Conservation (phyloP, 2,797 vertebrate species). For the Cercopithecus hamlyni region DNA sequence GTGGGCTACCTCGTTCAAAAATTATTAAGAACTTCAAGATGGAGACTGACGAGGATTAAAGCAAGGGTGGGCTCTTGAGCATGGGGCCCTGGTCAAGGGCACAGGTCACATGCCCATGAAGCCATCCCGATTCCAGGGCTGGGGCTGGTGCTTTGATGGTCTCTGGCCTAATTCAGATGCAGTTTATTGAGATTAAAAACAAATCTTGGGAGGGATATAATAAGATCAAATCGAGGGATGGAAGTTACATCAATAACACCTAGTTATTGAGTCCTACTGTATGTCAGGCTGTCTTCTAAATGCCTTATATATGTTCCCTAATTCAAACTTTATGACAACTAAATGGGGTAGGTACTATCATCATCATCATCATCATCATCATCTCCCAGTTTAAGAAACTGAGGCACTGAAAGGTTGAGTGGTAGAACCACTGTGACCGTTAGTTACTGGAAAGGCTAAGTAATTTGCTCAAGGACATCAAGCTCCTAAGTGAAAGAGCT, state of each 20-base stretch:
- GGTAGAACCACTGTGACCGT: neutral
- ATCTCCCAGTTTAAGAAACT: neutral
- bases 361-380: neutral
- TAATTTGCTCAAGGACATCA: neutral
- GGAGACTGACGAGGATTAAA: neutral
- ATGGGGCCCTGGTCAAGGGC: too few species aligned
- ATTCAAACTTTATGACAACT: neutral
- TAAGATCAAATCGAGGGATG: neutral
- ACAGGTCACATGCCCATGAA: rapidly evolving
- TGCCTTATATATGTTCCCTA: neutral
- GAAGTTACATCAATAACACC: neutral
- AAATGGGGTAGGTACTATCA: neutral
- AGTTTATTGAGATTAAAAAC: neutral
- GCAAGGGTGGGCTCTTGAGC: neutral
- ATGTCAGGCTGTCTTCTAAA: neutral
- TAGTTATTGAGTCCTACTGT: neutral
- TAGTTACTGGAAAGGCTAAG: neutral
- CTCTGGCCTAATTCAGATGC: neutral
- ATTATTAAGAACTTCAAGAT: neutral
- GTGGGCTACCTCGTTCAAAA: neutral
- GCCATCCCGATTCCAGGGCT: neutral
- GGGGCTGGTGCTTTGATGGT: neutral
- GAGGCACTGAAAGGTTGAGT: neutral
- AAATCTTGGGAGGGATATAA: neutral
- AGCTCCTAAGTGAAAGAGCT: neutral